phyloP scores from a whole-genome alignment of 2,797 vertebrate genomes.

The Melanotaenia maccullochi region DNA sequence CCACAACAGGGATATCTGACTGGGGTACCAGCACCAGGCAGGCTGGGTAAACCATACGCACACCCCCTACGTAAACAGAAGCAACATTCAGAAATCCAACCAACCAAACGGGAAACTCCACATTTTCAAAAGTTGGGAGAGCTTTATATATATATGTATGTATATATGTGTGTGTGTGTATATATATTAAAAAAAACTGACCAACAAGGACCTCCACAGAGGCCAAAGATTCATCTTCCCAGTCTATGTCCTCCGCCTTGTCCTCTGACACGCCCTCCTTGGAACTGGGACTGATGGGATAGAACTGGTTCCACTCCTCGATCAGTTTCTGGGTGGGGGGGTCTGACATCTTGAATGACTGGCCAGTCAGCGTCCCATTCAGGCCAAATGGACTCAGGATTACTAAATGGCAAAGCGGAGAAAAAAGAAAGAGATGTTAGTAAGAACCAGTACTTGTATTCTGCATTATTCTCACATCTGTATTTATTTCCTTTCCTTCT shows the following conservation, averaged over 20 bases:
- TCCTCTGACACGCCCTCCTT: constrained; percentile 89
- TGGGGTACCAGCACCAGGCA: constrained; percentile 97
- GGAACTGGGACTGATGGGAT: constrained; percentile 91
- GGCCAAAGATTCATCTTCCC: constrained; percentile 98
- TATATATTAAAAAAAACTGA: constrained; percentile 67
- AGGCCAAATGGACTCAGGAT: constrained; percentile 97
- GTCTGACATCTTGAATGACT: constrained; percentile 98
- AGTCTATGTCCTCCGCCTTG: constrained; percentile 94
- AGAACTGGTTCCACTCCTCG: constrained; percentile 99
- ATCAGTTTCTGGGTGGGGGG: constrained; percentile 97
- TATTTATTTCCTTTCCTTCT: neutral
- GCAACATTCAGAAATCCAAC: constrained; percentile 2
- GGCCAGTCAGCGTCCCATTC: constrained; percentile 96
- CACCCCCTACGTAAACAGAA: constrained; percentile 84
- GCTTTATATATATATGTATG: no score
- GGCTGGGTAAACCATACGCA: constrained; percentile 97
- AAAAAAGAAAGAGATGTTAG: neutral
- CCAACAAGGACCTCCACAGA: constrained; percentile 98
- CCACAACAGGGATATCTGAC: constrained; percentile 92
- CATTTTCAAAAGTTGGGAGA: neutral
- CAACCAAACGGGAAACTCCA: neutral
- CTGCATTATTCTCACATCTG: neutral
- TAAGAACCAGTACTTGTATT: neutral
- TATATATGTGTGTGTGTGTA: neutral
- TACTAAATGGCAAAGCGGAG: constrained; percentile 75